These are phyloP conservation scores for Philhelius pedissequus DNA, from an alignment of 2,888 invertebrate species.

Conservation along the genomic window DNA sequence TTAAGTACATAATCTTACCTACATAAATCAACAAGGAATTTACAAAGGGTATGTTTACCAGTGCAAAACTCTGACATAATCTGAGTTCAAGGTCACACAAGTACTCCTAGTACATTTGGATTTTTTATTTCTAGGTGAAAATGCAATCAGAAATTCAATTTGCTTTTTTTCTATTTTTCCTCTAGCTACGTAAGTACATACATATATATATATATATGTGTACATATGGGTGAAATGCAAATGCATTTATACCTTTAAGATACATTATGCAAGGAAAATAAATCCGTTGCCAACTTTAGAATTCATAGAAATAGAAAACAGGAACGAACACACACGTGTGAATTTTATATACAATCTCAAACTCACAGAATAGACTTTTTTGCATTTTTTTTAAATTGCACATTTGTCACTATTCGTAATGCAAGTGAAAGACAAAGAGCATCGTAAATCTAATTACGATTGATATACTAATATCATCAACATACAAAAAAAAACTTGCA, in stretches of 20 bases:
- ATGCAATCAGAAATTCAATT: no score
- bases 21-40: no score
- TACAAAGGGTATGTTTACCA: no score
- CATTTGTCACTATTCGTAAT: slow-evolving; percentile 32
- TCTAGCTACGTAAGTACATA: no score
- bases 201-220: no score
- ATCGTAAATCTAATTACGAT: slow-evolving; percentile 49
- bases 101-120: no score
- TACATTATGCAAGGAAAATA: slow-evolving; percentile 14
- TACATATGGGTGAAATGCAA: not conserved
- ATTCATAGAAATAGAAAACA: not conserved
- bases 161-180: no score
- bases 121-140: no score
- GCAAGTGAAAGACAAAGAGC: not conserved
- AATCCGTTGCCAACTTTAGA: not conserved
- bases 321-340: not conserved
- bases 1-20: no score
- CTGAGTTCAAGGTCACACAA: no score
- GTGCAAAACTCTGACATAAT: no score
- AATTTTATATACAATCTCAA: not conserved
- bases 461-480: slow-evolving; percentile 46
- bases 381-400: not conserved
- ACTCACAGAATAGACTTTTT: not conserved
- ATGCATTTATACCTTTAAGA: not conserved
- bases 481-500: not conserved